phyloP scores from a whole-genome alignment of 2,797 vertebrate species.

The Peromyscus eremicus region DNA sequence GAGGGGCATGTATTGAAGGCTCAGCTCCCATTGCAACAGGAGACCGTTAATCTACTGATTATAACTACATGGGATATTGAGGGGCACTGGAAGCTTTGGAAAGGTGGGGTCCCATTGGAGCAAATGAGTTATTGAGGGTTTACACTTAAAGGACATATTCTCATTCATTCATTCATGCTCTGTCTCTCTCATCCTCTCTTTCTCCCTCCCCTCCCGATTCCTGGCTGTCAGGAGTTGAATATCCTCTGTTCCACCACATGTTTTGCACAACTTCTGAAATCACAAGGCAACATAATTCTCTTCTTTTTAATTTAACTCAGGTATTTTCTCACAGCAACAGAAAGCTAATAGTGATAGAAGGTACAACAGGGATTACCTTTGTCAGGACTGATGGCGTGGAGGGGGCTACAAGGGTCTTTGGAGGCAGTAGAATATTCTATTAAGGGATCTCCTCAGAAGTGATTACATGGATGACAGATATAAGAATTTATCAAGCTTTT shows the following conservation, averaged over 20 bases:
- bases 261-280: background rate
- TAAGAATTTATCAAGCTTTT: background rate
- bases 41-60: background rate
- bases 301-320: background rate
- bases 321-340: background rate
- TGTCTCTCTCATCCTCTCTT: background rate
- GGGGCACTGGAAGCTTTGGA: background rate
- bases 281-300: background rate
- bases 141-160: background rate
- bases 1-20: background rate
- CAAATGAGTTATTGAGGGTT: background rate
- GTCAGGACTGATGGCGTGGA: background rate
- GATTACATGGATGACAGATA: background rate
- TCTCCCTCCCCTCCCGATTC: no score
- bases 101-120: background rate
- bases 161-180: no score
- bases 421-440: background rate
- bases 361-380: background rate
- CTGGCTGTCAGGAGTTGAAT: background rate
- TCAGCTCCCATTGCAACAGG: background rate
- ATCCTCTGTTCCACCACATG: background rate
- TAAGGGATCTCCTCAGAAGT: background rate
- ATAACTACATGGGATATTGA: background rate
- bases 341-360: background rate
- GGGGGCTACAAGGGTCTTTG: background rate